Conservation (phyloP, 2,888 invertebrate genomes). For the Ichneumoninae sp. region DNA sequence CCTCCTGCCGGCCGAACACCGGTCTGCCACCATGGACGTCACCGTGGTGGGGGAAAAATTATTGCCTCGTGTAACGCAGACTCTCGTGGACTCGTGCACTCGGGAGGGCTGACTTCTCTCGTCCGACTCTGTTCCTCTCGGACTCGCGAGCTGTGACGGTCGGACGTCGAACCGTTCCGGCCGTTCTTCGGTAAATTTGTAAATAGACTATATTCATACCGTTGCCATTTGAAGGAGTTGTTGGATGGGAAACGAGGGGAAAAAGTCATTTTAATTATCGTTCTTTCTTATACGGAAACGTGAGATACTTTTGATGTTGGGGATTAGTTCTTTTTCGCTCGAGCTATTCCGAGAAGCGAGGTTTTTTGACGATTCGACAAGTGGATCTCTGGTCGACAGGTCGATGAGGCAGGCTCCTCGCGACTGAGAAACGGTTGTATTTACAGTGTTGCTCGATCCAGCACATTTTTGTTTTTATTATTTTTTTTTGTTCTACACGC, state of each 20-base stretch:
- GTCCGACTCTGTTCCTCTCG: constrained; percentile 52
- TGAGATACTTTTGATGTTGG: too few relatives aligned
- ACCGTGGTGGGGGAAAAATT: constrained; percentile 75
- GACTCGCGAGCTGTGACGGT: constrained; percentile 41
- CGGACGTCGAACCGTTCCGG: constrained; percentile 2
- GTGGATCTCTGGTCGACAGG: neutral
- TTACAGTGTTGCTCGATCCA: neutral
- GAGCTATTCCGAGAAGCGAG: too few relatives aligned
- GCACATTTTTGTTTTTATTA: neutral
- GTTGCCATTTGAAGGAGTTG: neutral
- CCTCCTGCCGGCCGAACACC: constrained; percentile 63
- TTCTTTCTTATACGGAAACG: too few relatives aligned
- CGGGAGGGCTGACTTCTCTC: neutral
- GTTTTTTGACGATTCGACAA: neutral
- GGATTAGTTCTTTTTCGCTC: too few relatives aligned
- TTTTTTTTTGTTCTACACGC: neutral
- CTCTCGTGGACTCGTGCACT: constrained; percentile 32
- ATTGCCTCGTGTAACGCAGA: constrained; percentile 80
- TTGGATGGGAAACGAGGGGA: neutral
- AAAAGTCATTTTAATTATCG: too few relatives aligned
- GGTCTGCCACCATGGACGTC: constrained; percentile 76
- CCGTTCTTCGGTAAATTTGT: neutral
- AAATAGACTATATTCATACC: neutral
- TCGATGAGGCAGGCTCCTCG: neutral
- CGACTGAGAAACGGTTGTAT: neutral